Conservation (phyloP, 2,888 invertebrate genomes). For the Drosophila prostipennis region DNA sequence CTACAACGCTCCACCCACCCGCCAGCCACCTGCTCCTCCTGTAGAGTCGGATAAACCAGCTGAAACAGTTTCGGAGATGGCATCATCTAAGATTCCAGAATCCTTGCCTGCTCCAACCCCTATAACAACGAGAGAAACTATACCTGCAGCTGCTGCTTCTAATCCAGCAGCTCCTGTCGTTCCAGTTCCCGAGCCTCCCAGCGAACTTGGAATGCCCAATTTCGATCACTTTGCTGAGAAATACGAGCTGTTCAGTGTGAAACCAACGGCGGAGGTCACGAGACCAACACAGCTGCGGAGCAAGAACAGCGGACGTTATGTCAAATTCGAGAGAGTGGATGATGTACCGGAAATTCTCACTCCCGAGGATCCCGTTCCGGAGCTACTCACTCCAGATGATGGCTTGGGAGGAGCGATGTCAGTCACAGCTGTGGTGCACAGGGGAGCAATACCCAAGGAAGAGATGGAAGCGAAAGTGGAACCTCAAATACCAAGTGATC, state of each 20-base stretch:
- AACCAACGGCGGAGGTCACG: constrained; percentile 21
- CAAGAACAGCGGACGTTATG: constrained; percentile 65
- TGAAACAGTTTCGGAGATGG: neutral
- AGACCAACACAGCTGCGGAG: constrained; percentile 12
- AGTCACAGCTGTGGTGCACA: constrained; percentile 65
- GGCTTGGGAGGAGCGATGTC: constrained; percentile 53
- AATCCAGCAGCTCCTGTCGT: neutral
- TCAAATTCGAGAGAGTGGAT: constrained; percentile 77
- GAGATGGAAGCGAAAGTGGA: neutral
- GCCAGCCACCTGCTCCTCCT: constrained; percentile 67
- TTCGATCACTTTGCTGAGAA: constrained; percentile 73
- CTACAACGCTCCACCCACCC: constrained; percentile 56
- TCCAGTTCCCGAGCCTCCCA: constrained; percentile 8
- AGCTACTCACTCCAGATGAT: constrained; percentile 60
- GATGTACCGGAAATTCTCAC: constrained; percentile 69
- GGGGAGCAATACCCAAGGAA: constrained; percentile 7
- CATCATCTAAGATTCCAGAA: neutral
- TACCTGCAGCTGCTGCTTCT: neutral
- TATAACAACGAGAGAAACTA: neutral
- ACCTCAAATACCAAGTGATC: neutral
- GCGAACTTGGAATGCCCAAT: constrained; percentile 58
- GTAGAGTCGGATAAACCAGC: neutral
- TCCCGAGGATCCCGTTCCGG: constrained; percentile 61
- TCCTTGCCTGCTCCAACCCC: neutral
- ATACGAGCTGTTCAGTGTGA: constrained; percentile 53